Percentiles rank a stretch among this genome's conserved stretches.
Evolutionary conservation across 2,888 invertebrate species (phyloP).

Genomic region (Formica aserva): DNA sequence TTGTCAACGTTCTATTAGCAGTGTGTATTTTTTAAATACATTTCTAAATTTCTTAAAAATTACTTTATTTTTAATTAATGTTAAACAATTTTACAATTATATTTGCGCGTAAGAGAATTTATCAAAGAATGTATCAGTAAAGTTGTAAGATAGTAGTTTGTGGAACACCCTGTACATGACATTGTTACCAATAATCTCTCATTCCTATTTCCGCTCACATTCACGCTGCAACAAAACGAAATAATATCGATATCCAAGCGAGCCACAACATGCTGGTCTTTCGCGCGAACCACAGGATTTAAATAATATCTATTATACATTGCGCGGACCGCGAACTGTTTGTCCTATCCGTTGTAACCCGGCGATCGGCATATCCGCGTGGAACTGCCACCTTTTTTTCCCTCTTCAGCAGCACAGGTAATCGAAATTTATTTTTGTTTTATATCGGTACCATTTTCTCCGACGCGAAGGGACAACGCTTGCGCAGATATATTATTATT

Average conservation of each 20-base stretch:
- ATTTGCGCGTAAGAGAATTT: not conserved
- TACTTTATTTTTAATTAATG: not conserved
- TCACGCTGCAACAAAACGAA: conserved; percentile 71
- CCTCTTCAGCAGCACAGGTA: not conserved
- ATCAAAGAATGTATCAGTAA: not conserved
- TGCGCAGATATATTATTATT: conserved; percentile 43
- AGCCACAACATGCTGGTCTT: conserved; percentile 66
- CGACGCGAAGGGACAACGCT: conserved; percentile 59
- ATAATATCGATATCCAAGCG: conserved; percentile 79
- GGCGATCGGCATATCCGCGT: conserved; percentile 54
- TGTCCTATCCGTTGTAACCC: conserved; percentile 55
- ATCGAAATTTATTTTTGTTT: conserved; percentile 78
- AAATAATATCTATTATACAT: conserved; percentile 80
- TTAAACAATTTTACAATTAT: conserved; percentile 1
- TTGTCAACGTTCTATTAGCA: not conserved
- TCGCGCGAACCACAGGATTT: conserved; percentile 78
- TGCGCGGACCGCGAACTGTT: conserved; percentile 53
- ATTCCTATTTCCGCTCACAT: conserved; percentile 36
- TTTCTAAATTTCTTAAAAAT: not conserved
- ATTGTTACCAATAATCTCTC: conserved; percentile 34
- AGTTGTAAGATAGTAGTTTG: not conserved
- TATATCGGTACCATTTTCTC: conserved; percentile 70
- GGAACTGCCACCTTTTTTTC: conserved; percentile 30
- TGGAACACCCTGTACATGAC: not conserved
- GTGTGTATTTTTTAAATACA: not conserved